Percentiles rank a stretch among this genome's conserved stretches.
Evolutionary conservation across 2,888 invertebrate species (phyloP).

Genomic region (Noctua janthina): DNA sequence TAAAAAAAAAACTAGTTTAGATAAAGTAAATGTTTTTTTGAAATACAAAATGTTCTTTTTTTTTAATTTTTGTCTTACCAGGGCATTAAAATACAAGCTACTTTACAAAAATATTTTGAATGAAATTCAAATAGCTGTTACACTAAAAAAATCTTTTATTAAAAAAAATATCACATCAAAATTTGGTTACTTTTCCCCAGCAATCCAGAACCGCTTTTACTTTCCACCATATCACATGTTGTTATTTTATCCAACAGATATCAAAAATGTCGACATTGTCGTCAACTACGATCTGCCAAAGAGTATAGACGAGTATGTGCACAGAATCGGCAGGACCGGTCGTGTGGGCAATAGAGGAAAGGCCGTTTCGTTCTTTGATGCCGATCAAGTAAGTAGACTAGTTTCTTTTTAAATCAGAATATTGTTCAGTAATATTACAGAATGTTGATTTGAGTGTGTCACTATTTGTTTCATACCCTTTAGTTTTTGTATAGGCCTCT

Average conservation of each 20-base stretch:
- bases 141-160: not conserved
- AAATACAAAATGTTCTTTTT: not conserved
- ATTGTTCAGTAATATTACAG: not conserved
- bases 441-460: not conserved
- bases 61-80: not conserved
- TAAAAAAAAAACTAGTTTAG: not conserved
- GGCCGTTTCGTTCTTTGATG: conserved; percentile 96
- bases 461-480: not conserved
- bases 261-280: conserved; percentile 96
- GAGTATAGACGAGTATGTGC: conserved; percentile 98
- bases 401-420: not conserved
- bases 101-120: not conserved
- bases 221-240: not conserved
- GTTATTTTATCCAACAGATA: conserved; percentile 90
- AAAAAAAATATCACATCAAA: not conserved
- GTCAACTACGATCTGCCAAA: conserved; percentile 98
- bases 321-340: conserved; percentile 98
- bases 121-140: no score
- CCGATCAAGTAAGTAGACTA: conserved; percentile 78
- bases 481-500: not conserved
- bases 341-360: conserved; percentile 97
- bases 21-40: no score
- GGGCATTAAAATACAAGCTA: not conserved
- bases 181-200: not conserved
- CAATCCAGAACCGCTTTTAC: not conserved